Conservation (phyloP, 2,113 vertebrate genomes). For the Ptychochromis oligacanthus region DNA sequence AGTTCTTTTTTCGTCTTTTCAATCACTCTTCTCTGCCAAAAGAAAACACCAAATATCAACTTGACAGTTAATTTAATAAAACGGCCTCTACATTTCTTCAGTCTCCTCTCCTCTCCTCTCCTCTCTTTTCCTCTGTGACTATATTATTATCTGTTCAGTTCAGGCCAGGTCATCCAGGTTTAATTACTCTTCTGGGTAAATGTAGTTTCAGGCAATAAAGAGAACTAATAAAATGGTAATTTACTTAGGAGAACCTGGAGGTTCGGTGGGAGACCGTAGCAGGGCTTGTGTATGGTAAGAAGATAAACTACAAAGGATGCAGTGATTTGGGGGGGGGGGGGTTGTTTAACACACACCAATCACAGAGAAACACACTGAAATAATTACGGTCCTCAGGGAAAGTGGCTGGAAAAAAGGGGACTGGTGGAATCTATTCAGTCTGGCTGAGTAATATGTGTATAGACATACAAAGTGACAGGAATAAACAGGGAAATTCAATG, state of each 20-base stretch:
- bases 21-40: background rate
- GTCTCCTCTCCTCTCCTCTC: background rate
- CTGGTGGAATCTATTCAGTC: background rate
- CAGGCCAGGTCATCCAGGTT: slow-evolving; percentile 37
- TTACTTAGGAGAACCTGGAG: slow-evolving; percentile 46
- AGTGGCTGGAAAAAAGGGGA: background rate
- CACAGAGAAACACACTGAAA: slow-evolving; percentile 16
- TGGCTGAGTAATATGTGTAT: background rate
- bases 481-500: background rate
- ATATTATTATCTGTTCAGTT: slow-evolving; percentile 23
- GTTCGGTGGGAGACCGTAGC: background rate
- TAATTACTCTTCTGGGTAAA: slow-evolving; percentile 61
- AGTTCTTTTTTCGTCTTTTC: background rate
- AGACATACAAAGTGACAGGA: background rate
- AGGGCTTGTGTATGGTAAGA: slow-evolving; percentile 1
- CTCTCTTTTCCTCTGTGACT: background rate
- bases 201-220: slow-evolving; percentile 42
- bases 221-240: slow-evolving; percentile 65
- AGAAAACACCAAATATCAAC: slow-evolving; percentile 9
- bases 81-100: background rate
- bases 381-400: background rate
- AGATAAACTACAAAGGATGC: slow-evolving; percentile 12
- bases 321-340: background rate
- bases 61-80: slow-evolving; percentile 16
- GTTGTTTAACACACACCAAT: slow-evolving; percentile 25